These are phyloP conservation scores for Electrona antarctica DNA, from an alignment of 2,113 vertebrate genomes.

Conservation along the genomic window DNA sequence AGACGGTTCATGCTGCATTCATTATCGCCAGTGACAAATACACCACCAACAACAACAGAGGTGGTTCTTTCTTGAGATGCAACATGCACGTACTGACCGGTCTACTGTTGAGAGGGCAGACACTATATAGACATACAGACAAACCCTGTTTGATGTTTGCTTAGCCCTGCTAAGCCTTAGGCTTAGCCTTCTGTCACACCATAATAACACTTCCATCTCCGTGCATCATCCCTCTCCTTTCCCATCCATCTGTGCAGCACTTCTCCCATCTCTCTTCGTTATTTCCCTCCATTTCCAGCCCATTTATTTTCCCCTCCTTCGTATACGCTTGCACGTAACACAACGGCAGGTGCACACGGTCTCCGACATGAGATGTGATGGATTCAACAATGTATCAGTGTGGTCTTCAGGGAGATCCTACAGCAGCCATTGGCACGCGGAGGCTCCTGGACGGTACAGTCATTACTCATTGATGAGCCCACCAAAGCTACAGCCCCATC, in stretches of 20 bases:
- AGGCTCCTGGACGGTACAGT: constrained; percentile 21
- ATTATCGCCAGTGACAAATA: no score
- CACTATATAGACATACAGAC: no score
- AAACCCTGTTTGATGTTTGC: no score
- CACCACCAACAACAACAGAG: no score
- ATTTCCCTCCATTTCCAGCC: neutral
- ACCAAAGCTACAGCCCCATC: constrained; percentile 7
- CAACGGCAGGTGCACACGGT: constrained; percentile 19
- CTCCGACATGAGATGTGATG: constrained; percentile 33
- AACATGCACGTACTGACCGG: no score
- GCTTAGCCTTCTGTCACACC: neutral
- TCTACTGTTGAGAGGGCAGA: no score
- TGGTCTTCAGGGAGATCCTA: constrained; percentile 42
- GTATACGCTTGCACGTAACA: constrained; percentile 11
- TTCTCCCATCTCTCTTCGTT: constrained; percentile 12
- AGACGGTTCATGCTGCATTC: no score
- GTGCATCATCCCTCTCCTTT: neutral
- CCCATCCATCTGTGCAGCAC: neutral
- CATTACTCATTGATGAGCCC: constrained; percentile 28
- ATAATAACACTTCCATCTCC: neutral
- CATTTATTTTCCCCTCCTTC: neutral
- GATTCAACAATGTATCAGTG: constrained; percentile 27
- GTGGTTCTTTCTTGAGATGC: no score
- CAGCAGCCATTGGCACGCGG: constrained; percentile 34
- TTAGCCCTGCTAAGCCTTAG: no score